Percentiles rank a stretch among this genome's conserved stretches.
phyloP scores from a whole-genome alignment of 2,888 invertebrate species.

The Acheta domesticus region DNA sequence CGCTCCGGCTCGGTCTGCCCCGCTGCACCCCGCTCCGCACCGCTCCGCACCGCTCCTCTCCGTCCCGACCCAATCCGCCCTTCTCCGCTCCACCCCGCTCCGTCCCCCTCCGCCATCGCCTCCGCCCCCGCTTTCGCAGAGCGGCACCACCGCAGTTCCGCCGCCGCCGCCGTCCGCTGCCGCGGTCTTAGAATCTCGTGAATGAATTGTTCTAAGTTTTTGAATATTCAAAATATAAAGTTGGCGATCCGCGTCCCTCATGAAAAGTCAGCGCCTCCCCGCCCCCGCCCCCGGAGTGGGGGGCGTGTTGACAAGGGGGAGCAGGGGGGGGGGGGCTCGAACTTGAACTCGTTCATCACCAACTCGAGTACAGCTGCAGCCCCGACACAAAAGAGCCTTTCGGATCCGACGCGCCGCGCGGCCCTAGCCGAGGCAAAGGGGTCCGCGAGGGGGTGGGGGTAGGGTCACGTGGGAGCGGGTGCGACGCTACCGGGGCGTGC shows the following conservation, averaged over 20 bases:
- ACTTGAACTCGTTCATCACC: not conserved
- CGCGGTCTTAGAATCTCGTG: not conserved
- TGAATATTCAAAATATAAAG: constrained; percentile 9
- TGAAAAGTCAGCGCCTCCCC: not conserved
- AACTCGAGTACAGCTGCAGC: not conserved
- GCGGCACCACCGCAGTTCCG: not conserved
- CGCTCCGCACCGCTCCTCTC: too few species aligned
- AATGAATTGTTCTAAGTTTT: constrained; percentile 4
- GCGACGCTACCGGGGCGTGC: too few species aligned
- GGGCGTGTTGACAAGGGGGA: not conserved
- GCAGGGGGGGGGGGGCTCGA: not conserved
- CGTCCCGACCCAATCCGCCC: too few species aligned
- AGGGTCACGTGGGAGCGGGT: not conserved
- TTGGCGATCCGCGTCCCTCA: not conserved
- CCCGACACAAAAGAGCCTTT: not conserved
- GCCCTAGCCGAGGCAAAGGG: not conserved
- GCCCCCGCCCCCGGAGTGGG: not conserved
- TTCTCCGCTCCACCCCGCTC: too few species aligned
- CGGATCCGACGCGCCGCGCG: not conserved
- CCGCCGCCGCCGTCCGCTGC: too few species aligned
- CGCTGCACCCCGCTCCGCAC: too few species aligned
- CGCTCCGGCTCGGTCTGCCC: too few species aligned
- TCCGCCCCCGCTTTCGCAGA: not conserved
- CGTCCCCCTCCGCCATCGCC: too few species aligned
- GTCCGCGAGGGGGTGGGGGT: not conserved